A percentile compares a stretch with the other conserved stretches of the same genome.
These are phyloP conservation scores for Acanthosepion lycidas DNA, from an alignment of 2,888 invertebrate genomes.

Conservation along the genomic window DNA sequence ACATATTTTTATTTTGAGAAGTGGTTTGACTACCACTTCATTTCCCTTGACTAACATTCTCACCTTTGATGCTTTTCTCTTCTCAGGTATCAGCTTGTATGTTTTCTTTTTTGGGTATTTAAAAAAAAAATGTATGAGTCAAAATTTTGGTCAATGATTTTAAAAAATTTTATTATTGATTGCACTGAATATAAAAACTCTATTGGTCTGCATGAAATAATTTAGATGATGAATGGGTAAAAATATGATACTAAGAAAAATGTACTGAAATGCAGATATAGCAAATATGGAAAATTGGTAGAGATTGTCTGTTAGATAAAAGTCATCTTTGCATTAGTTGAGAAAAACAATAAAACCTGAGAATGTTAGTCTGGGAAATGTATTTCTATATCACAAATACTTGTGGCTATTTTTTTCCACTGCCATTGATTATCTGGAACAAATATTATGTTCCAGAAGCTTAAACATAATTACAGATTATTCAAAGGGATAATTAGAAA, in stretches of 20 bases:
- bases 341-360: background rate
- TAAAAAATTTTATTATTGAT: too few relatives aligned
- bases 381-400: background rate
- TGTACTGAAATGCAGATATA: background rate
- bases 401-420: background rate
- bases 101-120: too few relatives aligned
- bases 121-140: too few relatives aligned
- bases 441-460: background rate
- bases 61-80: background rate
- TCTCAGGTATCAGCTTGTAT: too few relatives aligned
- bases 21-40: background rate
- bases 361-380: conserved; percentile 1
- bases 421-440: background rate
- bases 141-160: too few relatives aligned
- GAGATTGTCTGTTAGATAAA: too few relatives aligned
- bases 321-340: background rate
- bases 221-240: background rate
- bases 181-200: too few relatives aligned
- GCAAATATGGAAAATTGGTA: background rate
- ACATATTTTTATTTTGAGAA: background rate
- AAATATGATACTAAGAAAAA: background rate
- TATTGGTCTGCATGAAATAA: background rate
- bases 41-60: background rate
- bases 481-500: background rate
- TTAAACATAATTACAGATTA: background rate